A percentile compares a stretch with the other conserved stretches of the same genome.
phyloP scores from a whole-genome alignment of 2,113 vertebrate genomes.

The Genyomyrus donnyi region DNA sequence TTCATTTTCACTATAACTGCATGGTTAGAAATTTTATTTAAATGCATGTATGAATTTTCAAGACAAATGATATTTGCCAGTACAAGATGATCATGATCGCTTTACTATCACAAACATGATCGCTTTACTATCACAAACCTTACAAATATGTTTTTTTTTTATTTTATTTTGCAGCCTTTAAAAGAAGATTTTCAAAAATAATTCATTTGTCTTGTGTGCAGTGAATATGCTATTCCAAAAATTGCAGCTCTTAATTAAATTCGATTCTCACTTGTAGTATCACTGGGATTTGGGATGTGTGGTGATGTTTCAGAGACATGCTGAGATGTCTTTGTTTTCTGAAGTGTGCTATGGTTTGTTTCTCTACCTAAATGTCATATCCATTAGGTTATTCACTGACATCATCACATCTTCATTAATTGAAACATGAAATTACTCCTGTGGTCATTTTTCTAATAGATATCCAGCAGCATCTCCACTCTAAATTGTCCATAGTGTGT shows the following conservation, averaged over 20 bases:
- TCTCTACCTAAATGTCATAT: not conserved
- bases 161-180: not conserved
- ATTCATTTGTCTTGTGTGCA: not conserved
- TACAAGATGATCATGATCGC: not conserved
- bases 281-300: not conserved
- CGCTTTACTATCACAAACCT: not conserved
- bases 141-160: not conserved
- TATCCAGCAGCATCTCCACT: constrained; percentile 28
- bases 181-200: not conserved
- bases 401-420: constrained; percentile 54
- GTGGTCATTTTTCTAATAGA: constrained; percentile 67
- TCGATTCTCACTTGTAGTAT: not conserved
- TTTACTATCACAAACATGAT: not conserved
- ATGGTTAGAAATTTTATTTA: not conserved
- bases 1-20: not conserved
- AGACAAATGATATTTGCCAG: not conserved
- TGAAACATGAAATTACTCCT: constrained; percentile 31
- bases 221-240: not conserved
- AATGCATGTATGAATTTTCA: not conserved
- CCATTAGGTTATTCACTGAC: constrained; percentile 46
- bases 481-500: not conserved
- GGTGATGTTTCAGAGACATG: not conserved
- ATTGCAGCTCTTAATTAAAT: constrained; percentile 5
- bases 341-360: not conserved
- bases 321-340: not conserved